These are phyloP conservation scores for Brachyhypopomus gauderio DNA, from an alignment of 2,113 vertebrate genomes.

Conservation along the genomic window DNA sequence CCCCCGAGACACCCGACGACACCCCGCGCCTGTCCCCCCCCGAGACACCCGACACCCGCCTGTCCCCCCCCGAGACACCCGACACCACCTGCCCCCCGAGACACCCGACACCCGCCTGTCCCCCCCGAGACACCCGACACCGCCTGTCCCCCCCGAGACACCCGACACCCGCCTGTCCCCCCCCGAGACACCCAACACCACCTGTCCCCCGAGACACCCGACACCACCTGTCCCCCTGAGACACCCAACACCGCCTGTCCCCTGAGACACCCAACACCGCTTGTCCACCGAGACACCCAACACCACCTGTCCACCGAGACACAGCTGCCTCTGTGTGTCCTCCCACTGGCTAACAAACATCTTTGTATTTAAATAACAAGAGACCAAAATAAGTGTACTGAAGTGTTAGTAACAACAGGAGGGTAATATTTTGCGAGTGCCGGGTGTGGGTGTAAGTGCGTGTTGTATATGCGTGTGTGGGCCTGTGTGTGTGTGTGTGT, in stretches of 20 bases:
- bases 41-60: too few relatives aligned
- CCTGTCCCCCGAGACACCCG: too few relatives aligned
- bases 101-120: too few relatives aligned
- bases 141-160: too few relatives aligned
- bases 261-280: background rate
- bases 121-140: too few relatives aligned
- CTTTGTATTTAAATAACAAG: background rate
- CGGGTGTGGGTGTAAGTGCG: slow-evolving; percentile 12
- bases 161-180: too few relatives aligned
- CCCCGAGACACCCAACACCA: too few relatives aligned
- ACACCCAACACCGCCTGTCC: background rate
- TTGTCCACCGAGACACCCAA: background rate
- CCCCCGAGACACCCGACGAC: too few relatives aligned
- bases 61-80: too few relatives aligned
- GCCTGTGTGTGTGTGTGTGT: background rate
- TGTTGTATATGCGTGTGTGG: background rate
- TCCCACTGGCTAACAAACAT: background rate
- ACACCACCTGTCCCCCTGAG: too few relatives aligned
- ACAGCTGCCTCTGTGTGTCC: background rate
- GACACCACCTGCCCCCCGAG: too few relatives aligned
- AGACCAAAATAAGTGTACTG: background rate
- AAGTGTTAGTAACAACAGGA: background rate
- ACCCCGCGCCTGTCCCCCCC: too few relatives aligned
- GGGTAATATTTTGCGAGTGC: slow-evolving; percentile 1
- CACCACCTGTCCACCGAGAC: background rate